These are phyloP conservation scores for Xestia sexstrigata DNA, from an alignment of 2,888 invertebrate genomes.

Conservation along the genomic window DNA sequence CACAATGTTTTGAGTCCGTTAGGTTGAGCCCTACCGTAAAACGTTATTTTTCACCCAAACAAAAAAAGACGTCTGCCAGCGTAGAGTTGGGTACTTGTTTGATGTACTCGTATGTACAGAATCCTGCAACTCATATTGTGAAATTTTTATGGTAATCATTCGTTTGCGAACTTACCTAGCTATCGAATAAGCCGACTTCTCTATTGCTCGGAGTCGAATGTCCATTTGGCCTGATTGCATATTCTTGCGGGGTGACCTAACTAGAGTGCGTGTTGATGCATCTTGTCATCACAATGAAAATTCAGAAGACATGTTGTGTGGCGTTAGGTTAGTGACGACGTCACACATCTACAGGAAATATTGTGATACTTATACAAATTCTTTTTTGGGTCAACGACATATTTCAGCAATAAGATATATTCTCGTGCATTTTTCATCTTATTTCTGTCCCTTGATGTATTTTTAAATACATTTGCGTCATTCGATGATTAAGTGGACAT, in stretches of 20 bases:
- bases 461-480: conserved; percentile 58
- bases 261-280: conserved; percentile 38
- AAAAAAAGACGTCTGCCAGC: no score
- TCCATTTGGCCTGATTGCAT: no score
- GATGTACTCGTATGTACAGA: no score
- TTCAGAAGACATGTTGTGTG: not conserved
- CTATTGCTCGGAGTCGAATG: not conserved
- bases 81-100: no score
- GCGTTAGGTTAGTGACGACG: not conserved
- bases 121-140: no score
- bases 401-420: conserved; percentile 39
- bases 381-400: conserved; percentile 50
- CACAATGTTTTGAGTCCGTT: no score
- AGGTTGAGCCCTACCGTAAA: no score
- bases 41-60: no score
- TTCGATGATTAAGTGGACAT: conserved; percentile 44
- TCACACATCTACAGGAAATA: conserved; percentile 31
- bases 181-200: not conserved
- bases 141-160: no score
- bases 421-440: conserved; percentile 44
- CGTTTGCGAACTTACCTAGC: no score
- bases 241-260: not conserved
- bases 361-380: conserved; percentile 19
- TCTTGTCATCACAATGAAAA: conserved; percentile 41
- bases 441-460: conserved; percentile 48